Evolutionary conservation across 2,113 vertebrate genomes (phyloP).

Genomic region (Nematolebias whitei): DNA sequence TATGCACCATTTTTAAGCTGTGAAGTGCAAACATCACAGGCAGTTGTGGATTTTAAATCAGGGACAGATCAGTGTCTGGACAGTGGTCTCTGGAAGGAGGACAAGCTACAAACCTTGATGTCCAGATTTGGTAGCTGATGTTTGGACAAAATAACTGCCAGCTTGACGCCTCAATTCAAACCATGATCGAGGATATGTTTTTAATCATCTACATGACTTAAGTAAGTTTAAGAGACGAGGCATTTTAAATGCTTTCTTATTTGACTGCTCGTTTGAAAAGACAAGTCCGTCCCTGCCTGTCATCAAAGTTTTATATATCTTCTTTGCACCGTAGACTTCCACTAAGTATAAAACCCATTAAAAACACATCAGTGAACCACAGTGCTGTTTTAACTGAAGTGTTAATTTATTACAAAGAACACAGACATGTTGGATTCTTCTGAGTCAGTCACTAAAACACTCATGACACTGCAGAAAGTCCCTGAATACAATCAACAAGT

Average conservation of each 20-base stretch:
- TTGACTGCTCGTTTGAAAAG: neutral
- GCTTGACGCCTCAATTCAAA: neutral
- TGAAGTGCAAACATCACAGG: neutral
- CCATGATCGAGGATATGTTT: too few relatives aligned
- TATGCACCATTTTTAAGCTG: slow-evolving; percentile 2
- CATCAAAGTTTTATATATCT: neutral
- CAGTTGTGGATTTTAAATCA: neutral
- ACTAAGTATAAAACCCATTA: neutral
- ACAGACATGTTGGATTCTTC: neutral
- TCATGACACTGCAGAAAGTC: neutral
- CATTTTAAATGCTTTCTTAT: too few relatives aligned
- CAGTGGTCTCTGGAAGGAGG: neutral
- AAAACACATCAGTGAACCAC: neutral
- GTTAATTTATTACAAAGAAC: neutral
- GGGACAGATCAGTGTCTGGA: neutral
- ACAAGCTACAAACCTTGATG: slow-evolving; percentile 21
- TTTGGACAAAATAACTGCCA: slow-evolving; percentile 27
- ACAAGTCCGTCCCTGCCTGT: neutral
- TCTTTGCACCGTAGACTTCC: neutral
- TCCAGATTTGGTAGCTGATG: slow-evolving; percentile 30
- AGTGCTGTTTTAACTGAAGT: neutral
- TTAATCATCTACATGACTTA: neutral
- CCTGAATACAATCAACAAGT: neutral
- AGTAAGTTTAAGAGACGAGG: neutral
- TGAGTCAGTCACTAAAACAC: neutral